Percentiles rank a stretch among this genome's conserved stretches.
Evolutionary conservation across 2,797 vertebrate genomes (phyloP).

Genomic region (Pangasius sanitwongsei): DNA sequence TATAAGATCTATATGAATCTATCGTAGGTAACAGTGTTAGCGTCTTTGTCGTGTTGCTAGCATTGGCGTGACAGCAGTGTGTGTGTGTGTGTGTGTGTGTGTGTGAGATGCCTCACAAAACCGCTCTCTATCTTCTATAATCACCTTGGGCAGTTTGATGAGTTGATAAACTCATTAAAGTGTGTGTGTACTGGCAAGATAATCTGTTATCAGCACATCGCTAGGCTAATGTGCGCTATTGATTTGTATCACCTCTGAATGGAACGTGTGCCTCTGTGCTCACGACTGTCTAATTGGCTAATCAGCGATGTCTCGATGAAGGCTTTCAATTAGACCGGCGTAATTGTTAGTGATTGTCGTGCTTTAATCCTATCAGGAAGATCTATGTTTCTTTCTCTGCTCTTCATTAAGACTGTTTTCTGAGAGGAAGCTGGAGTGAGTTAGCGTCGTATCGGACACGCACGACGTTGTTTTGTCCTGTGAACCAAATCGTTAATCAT

Average conservation of each 20-base stretch:
- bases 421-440: not conserved
- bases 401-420: not conserved
- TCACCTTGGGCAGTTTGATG: constrained; percentile 48
- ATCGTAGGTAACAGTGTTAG: not conserved
- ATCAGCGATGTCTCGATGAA: constrained; percentile 27
- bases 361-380: not conserved
- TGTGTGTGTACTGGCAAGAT: constrained; percentile 36
- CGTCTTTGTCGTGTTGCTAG: not conserved
- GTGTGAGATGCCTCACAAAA: not conserved
- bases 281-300: constrained; percentile 39
- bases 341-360: not conserved
- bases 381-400: not conserved
- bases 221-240: constrained; percentile 49
- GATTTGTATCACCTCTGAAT: constrained; percentile 35
- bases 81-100: not conserved
- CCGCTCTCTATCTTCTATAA: not conserved
- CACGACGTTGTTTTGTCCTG: not conserved
- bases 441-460: not conserved
- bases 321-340: constrained; percentile 6
- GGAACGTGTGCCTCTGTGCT: constrained; percentile 6
- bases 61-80: not conserved
- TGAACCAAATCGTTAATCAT: not conserved
- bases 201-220: constrained; percentile 41
- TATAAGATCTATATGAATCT: not conserved
- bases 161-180: constrained; percentile 48